Base-by-base conservation (phyloP, 2,797 vertebrate genomes). In the Etheostoma perlongum region DNA sequence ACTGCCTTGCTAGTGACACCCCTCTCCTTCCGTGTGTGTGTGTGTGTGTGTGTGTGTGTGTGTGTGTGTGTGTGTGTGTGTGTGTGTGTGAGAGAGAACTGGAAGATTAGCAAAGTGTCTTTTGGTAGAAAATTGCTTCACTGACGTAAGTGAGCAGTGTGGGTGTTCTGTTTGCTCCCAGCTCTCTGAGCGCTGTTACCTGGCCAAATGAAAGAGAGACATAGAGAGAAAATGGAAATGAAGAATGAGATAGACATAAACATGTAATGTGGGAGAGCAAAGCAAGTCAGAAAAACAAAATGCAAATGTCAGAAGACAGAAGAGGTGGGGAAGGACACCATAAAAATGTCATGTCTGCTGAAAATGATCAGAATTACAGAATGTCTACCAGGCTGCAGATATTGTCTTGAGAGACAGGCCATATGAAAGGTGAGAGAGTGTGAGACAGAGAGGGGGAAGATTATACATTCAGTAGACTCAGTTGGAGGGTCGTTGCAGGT, bases 1-100 rank as follows among this genome's bases (percentile, higher is more conserved):
- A 94, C 89, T 88, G 86, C 73, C 76, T 77, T 81, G 84, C 78
- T 84, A 79, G 86, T 90, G 92, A 89, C 88, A 85, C 60, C 80
- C 63, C 47, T 15, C 15, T 12, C 27, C n/a, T 25, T 48, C 23
- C n/a, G 44, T 72, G 60, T 68, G 62, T 69, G 57, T 67, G 57
- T 70, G 68, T 63, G 63, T 47, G 57, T 75, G 57, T 61, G 62
- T 55, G 62, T 27, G 25, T 25, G 25, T 25, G 25, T 25, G 25
- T n/a, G 44, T 72, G 60, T 68, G 62, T 69, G 57, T 67, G 57
- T 70, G 68, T 63, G 63, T 47, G 57, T 75, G 57, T 61, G 62
- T 55, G 62, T 27, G 25, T 25, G 25, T 25, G 25, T 25, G 25
- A 27, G 25, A n/a, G 57, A 4, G 53, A 52, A 61, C 51, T 48